Conservation (phyloP, 2,113 vertebrate genomes). For the Hirundichthys speculiger region DNA sequence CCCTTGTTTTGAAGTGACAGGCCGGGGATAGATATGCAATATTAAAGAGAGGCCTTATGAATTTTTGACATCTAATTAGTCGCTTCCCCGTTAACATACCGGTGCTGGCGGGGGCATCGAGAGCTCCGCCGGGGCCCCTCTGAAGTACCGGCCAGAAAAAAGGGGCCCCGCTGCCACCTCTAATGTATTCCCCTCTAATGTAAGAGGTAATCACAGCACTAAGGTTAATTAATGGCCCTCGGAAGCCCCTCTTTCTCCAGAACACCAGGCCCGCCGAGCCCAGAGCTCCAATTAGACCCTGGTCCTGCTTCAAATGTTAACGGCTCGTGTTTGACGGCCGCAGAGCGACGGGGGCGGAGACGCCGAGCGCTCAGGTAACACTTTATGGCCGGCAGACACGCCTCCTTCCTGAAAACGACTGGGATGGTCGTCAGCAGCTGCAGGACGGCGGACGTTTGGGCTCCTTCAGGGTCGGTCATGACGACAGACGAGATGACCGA, state of each 20-base stretch:
- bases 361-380: constrained; percentile 50
- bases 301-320: constrained; percentile 75
- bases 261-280: constrained; percentile 58
- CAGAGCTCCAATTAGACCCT: constrained; percentile 68
- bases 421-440: too few relatives aligned
- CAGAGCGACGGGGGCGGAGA: constrained; percentile 40
- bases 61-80: constrained; percentile 99
- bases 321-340: constrained; percentile 59
- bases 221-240: constrained; percentile 97
- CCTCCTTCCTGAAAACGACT: too few relatives aligned
- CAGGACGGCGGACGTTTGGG: too few relatives aligned
- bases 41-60: constrained; percentile 99
- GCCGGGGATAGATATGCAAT: constrained; percentile 97
- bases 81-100: constrained; percentile 97
- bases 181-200: constrained; percentile 96
- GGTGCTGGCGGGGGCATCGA: constrained; percentile 90
- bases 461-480: too few relatives aligned
- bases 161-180: constrained; percentile 85
- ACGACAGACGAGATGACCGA: too few relatives aligned
- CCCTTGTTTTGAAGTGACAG: constrained; percentile 98
- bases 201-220: constrained; percentile 95
- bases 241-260: constrained; percentile 63
- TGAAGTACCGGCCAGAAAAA: constrained; percentile 90
- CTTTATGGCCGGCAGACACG: constrained; percentile 60
- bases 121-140: constrained; percentile 86